A percentile compares a stretch with the other conserved stretches of the same genome.
Conservation (phyloP, 2,113 vertebrate species). For the Anas platyrhynchos region DNA sequence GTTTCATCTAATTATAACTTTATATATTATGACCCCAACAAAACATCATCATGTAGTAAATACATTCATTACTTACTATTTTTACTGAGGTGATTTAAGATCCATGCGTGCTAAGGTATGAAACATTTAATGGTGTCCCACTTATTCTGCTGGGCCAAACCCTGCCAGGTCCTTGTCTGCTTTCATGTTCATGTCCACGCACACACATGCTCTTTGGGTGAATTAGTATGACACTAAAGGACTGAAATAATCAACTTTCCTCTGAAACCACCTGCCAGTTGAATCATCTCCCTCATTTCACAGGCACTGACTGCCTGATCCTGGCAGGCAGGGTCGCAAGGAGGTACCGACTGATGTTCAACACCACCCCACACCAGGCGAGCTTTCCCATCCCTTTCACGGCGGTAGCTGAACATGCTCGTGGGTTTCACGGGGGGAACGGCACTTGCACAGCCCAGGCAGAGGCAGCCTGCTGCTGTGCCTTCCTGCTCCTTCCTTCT, state of each 20-base stretch:
- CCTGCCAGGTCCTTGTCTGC: neutral
- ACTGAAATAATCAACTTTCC: neutral
- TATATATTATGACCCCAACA: accelerated
- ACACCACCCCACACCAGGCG: neutral
- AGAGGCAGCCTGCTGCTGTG: neutral
- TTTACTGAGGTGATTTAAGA: neutral
- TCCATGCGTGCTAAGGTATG: too few species aligned
- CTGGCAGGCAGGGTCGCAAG: neutral
- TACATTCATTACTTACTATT: neutral
- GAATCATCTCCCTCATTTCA: neutral
- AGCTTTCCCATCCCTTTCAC: neutral
- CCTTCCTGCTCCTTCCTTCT: neutral
- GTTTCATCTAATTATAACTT: neutral
- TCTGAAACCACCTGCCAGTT: neutral
- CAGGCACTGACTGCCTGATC: neutral
- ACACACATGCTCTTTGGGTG: neutral
- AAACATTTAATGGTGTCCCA: neutral
- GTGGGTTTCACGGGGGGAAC: accelerated
- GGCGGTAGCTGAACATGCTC: neutral
- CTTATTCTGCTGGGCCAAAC: neutral
- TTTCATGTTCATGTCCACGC: neutral
- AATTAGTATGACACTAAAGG: neutral
- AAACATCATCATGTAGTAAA: neutral
- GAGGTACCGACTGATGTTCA: neutral
- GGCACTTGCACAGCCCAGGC: neutral